Evolutionary conservation across 2,113 vertebrate genomes (phyloP), one percentile per base, ranked within the genome.

Genomic region (Lepus timidus): DNA sequence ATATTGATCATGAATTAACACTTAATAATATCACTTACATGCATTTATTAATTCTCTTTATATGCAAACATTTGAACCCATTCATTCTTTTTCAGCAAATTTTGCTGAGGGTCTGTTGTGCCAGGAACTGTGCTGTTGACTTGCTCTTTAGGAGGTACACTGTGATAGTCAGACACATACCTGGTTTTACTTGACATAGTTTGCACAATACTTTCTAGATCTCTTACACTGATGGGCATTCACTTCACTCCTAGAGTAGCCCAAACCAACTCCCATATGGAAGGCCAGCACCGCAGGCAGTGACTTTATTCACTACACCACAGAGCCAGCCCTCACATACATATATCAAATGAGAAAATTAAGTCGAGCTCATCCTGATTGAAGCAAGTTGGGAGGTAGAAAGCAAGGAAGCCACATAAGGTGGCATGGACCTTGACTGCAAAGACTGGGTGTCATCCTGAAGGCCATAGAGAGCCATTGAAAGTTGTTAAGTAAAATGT

Each of bases 21-120:
- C 2, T 84, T 79, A 81, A 4, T 58, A 87, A 52, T 31, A 65
- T 79, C 65, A 80, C 25, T 81, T 78, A 65, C 19, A 20, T 78
- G 17, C 13, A 27, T 67, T 91, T 73, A 52, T 61, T 88, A 62
- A 75, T 62, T 89, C 75, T 82, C 14, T 44, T 44, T 39, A 58
- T 76, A 39, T 88, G 71, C n/a, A 68, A 55, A 39, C 85, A 33
- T 94, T 74, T 64, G 67, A 85, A 90, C 33, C 33, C 61, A 74
- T 73, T 68, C 27, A 65, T 94, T 65, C 27, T 75, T 85, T 16
- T 76, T 91, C 23, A 65, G 65, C 62, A 76, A 44, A 44, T 76
- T 51, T 75, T 83, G 36, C n/a, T 51, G 12, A 86, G 22, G 68
- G 27, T 9, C n/a, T 68, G 31, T 13, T 55, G 11, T 27, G 2